These are phyloP conservation scores for Lophotis ruficrista DNA, from an alignment of 2,113 vertebrate genomes.

Conservation along the genomic window DNA sequence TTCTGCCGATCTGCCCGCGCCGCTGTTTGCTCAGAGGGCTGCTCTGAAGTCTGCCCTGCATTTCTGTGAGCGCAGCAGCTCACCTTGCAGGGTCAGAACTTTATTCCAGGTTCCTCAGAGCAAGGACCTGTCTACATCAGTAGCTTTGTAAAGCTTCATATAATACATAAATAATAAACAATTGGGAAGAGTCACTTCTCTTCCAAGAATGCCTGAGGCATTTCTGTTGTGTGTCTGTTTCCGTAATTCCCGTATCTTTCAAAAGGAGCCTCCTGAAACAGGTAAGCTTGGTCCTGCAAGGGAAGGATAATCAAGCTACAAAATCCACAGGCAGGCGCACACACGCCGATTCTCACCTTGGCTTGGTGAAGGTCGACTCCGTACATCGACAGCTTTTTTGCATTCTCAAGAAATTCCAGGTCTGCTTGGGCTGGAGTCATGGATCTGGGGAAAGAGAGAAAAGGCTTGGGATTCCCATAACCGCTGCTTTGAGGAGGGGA, in stretches of 20 bases:
- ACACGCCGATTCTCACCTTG: constrained; percentile 78
- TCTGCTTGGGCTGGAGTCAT: constrained; percentile 98
- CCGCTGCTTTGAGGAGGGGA: background rate
- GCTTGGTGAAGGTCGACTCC: constrained; percentile 97
- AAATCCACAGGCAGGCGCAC: background rate
- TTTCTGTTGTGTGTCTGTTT: background rate
- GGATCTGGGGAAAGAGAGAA: constrained; percentile 76
- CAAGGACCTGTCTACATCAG: background rate
- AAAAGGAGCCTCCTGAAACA: background rate
- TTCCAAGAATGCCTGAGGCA: background rate
- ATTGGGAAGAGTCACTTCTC: background rate
- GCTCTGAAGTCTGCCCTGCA: background rate
- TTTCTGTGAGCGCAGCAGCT: background rate
- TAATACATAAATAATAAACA: background rate
- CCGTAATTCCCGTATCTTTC: background rate
- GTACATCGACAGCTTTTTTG: constrained; percentile 98
- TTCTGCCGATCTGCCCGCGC: background rate
- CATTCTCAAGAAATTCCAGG: constrained; percentile 96
- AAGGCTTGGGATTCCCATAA: background rate
- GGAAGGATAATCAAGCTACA: background rate
- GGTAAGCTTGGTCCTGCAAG: background rate
- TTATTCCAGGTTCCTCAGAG: background rate
- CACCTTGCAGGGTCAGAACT: background rate
- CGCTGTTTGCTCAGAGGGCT: background rate
- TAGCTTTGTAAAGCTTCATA: background rate